Evolutionary conservation across 2,113 vertebrate species (phyloP), one percentile per base, ranked within the genome.

Genomic region (Sinocyclocheilus maitianheensis): DNA sequence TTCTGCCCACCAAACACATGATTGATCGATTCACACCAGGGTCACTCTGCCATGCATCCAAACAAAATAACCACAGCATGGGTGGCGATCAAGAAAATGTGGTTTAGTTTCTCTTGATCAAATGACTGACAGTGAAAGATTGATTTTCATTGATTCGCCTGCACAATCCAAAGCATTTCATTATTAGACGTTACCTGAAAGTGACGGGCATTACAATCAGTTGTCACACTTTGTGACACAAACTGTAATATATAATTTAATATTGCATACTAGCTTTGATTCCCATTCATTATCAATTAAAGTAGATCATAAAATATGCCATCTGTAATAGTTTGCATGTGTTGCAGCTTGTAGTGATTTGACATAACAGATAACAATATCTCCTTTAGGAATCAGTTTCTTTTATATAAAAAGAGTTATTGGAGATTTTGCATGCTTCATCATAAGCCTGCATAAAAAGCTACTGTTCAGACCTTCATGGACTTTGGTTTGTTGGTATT

Each of bases 31-130:
- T 77, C 74, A n/a, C 48, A 65, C 26, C 16, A 43, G 46, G 48
- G 20, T 84, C 40, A 86, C 77, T 65, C 85, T 81, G 77, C 79
- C 82, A 58, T 84, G 62, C 78, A 24, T 63, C 71, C 13, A 53
- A 80, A 81, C 77, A 72, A 60, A 58, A 81, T 24, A 55, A 40
- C 34, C 69, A 79, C 65, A 83, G 67, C 26, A 84, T 18, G 16
- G 26, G 51, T 4, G 8, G 34, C 13, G 18, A 30, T 53, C 40
- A 4, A 6, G 78, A 40, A 69, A 85, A 65, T 55, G 40, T 14
- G 4, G 6, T 58, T 37, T 14, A 62, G 48, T 77, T 84, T 48
- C 48, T 58, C 74, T 53, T 48, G 62, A 85, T 40, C 37, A 60
- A 86, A 80, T 75, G 75, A 13, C 6, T 84, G 82, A 37, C 67